Base-by-base conservation (phyloP, 1,140 invertebrate genomes). In the Drosophila ironensis region DNA sequence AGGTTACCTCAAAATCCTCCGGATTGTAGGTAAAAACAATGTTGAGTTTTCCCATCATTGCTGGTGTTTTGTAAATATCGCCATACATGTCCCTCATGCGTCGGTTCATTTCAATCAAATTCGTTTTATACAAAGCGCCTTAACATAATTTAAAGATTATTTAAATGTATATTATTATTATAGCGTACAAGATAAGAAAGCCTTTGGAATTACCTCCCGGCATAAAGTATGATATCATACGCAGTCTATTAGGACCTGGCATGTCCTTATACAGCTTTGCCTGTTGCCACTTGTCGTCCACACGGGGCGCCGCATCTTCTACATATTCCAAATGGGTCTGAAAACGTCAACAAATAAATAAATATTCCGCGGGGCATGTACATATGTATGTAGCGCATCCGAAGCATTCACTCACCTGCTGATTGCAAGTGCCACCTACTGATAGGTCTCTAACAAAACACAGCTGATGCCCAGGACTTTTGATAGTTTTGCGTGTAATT, bases 21-120 rank as follows among this genome's bases (percentile, higher is more conserved):
- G 80, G 73, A 27, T 88, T 87, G 12, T 87, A 87, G 0, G 72
- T 89, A 24, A 87, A 88, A 12, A 86, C 76, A 2, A 67, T 48
- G 48, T 82, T 90, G 0, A 44, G 9, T 27, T 71, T 86, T n/a
- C 88, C 84, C 57, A 89, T 68, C 11, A 88, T 12, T 0, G 82
- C 88, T 0, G 80, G 73, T 4, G 90, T 8, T 4, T 63, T 45
- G 33, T 72, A 76, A 8, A 88, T 84, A 53, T 76, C 61, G 11
- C 87, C 87, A 27, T 89, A 88, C 50, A 64, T 66, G 20, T 82
- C 63, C 11, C 77, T 40, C 68, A 87, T 63, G 5, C 60, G 50
- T 3, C 60, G 64, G 40, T 87, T 73, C 63, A 87, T 64, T 17
- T 87, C 52, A 11, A 87, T 67, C 1, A 87, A 27, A 40, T 77